Conservation (phyloP, 2,888 invertebrate species). For the Halictus ligatus region DNA sequence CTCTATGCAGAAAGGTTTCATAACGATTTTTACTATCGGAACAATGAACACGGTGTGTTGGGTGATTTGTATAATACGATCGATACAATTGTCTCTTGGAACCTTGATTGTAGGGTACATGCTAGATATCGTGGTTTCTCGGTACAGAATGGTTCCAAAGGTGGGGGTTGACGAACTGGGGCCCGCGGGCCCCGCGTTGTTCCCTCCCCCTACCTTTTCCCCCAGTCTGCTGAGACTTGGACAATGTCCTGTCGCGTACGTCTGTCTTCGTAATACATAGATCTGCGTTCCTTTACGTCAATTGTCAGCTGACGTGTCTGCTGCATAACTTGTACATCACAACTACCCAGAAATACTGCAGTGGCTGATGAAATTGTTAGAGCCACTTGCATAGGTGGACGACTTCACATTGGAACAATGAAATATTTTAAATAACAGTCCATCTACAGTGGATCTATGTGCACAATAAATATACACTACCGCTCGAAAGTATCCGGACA, state of each 20-base stretch:
- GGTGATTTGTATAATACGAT: slow-evolving; percentile 13
- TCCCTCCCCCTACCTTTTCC: neutral
- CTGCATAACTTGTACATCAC: neutral
- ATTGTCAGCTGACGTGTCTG: neutral
- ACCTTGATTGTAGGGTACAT: slow-evolving; percentile 14
- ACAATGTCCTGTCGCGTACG: neutral
- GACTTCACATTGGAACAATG: neutral
- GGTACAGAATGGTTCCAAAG: neutral
- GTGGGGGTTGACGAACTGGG: neutral
- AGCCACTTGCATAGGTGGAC: neutral
- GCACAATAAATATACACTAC: too few relatives aligned
- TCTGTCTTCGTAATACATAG: neutral
- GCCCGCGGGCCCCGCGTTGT: neutral
- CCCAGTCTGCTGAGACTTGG: neutral
- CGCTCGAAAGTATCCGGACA: too few relatives aligned
- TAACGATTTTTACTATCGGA: slow-evolving; percentile 9
- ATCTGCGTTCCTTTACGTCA: neutral
- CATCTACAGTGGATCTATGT: too few relatives aligned
- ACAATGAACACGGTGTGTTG: slow-evolving; percentile 3
- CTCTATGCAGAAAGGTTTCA: slow-evolving; percentile 2
- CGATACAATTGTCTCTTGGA: slow-evolving; percentile 18
- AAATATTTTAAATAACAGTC: too few relatives aligned
- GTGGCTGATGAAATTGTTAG: neutral
- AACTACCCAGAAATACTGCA: neutral
- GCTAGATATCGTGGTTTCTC: neutral